Base-by-base conservation (phyloP, 2,888 invertebrate genomes). In the Agapostemon virescens region DNA sequence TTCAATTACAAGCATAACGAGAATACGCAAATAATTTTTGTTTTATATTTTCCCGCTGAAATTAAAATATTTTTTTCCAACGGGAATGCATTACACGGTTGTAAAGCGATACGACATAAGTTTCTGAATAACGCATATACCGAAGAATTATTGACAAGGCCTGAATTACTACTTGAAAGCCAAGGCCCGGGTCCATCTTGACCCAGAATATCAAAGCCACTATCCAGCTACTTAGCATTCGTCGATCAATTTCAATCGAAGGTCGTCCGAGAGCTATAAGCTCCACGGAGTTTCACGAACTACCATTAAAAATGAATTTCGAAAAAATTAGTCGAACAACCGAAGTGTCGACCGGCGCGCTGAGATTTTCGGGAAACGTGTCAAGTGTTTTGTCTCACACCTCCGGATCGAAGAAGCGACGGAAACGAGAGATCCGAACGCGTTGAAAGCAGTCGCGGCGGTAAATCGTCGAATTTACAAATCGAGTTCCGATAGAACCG, bases 401-500 rank as follows among this genome's bases (percentile, higher is more conserved):
- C 26, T 11, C 5, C 26, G 17, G 26, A 26, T n/a, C n/a, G 49
- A 49, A 49, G 11, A n/a, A 49, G 1, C 11, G n/a, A n/a, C 6
- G 49, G 11, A n/a, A n/a, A 49, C 49, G 49, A 9, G 49, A 49
- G 49, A 26, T 11, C 26, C 26, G 26, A 40, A 66, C 38, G 66
- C 38, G 66, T 38, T 17, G 66, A 15, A 26, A 55, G 26, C 55
- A 55, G 7, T 55, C 15, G 15, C 36, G 11, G 33, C 55, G 33
- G 36, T 3, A 30, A 49, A 15, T 70, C 67, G 26, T 78, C 69
- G 77, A 70, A 67, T 77, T 58, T 70, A n/a, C 78, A 40, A 33
- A 63, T 42, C 45, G 71, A 73, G 73, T 69, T 23, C 49, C 66
- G 52, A 81, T 74, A 40, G 40, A 49, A 9, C 20, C 49, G 58